A percentile compares a stretch with the other conserved stretches of the same genome.
Conservation (phyloP, 2,797 vertebrate genomes). For the Semaprochilodus insignis region DNA sequence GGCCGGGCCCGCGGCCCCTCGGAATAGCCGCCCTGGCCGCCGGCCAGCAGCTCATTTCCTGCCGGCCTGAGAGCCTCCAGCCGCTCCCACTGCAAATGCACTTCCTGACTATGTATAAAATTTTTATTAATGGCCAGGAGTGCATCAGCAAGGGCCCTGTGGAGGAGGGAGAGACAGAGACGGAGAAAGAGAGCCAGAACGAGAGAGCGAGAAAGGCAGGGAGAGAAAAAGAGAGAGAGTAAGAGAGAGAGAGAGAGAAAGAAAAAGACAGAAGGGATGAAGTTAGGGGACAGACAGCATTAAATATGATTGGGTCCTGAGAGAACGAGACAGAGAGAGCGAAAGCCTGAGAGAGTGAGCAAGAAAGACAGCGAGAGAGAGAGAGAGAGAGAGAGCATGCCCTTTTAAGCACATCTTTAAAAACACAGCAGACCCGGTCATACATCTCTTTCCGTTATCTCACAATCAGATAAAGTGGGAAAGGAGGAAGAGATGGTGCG, state of each 20-base stretch:
- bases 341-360: conserved; percentile 33
- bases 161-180: conserved; percentile 57
- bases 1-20: conserved; percentile 72
- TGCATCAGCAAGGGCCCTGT: conserved; percentile 75
- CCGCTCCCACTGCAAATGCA: conserved; percentile 81
- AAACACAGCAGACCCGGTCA: conserved; percentile 49
- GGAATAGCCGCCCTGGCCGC: conserved; percentile 81
- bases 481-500: conserved; percentile 46
- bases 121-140: conserved; percentile 86
- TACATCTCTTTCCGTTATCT: conserved; percentile 51
- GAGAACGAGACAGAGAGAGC: conserved; percentile 21
- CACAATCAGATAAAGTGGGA: conserved; percentile 56
- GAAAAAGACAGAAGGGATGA: conserved; percentile 58
- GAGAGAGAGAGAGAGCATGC: conserved; percentile 43
- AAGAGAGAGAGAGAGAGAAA: conserved; percentile 39
- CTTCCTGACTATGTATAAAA: conserved; percentile 87
- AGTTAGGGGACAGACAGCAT: conserved; percentile 61
- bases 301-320: conserved; percentile 58
- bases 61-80: conserved; percentile 81
- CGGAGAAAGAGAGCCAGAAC: conserved; percentile 34
- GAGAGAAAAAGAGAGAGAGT: conserved; percentile 53
- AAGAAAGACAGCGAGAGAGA: conserved; percentile 51
- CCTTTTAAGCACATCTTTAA: conserved; percentile 58
- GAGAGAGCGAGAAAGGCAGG: conserved; percentile 17
- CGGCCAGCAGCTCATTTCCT: conserved; percentile 83